phyloP scores from a whole-genome alignment of 2,888 invertebrate species.

The Caradrina clavipalpis region DNA sequence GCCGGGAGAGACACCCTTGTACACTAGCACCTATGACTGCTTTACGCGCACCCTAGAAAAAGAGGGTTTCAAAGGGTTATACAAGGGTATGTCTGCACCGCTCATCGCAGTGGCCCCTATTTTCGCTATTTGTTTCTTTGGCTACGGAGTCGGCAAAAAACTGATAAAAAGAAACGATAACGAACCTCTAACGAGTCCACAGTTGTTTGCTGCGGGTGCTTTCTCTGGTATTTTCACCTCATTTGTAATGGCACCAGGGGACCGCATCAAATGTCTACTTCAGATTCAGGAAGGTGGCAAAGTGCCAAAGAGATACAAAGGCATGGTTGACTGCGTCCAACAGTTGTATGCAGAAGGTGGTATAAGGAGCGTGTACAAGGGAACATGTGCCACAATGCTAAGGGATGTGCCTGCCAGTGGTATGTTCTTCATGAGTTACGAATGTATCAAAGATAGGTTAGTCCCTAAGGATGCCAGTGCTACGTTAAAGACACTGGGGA shows the following conservation, averaged over 20 bases:
- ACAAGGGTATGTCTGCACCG: conserved; percentile 98
- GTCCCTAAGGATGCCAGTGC: conserved; percentile 92
- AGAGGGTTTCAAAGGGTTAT: conserved; percentile 96
- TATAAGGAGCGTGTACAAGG: conserved; percentile 97
- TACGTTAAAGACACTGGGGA: conserved; percentile 93
- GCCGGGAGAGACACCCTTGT: conserved; percentile 95
- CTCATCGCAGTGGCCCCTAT: conserved; percentile 99
- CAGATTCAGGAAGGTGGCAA: conserved; percentile 96
- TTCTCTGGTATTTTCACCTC: conserved; percentile 99
- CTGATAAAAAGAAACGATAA: conserved; percentile 90
- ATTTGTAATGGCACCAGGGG: conserved; percentile 99
- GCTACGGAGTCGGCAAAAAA: conserved; percentile 98
- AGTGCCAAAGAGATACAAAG: conserved; percentile 94
- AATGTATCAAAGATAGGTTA: conserved; percentile 95
- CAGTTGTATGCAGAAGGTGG: conserved; percentile 98
- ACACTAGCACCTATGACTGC: conserved; percentile 98
- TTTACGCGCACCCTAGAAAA: conserved; percentile 96
- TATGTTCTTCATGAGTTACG: conserved; percentile 99
- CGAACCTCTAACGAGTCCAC: conserved; percentile 93
- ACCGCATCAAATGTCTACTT: conserved; percentile 99
- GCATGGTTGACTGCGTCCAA: conserved; percentile 97
- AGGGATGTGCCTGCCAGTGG: conserved; percentile 99
- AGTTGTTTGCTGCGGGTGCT: conserved; percentile 98
- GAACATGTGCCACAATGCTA: conserved; percentile 90
- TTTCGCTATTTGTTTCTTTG: conserved; percentile 99